Evolutionary conservation across 2,797 vertebrate species (phyloP).

Genomic region (Sus cebifrons): DNA sequence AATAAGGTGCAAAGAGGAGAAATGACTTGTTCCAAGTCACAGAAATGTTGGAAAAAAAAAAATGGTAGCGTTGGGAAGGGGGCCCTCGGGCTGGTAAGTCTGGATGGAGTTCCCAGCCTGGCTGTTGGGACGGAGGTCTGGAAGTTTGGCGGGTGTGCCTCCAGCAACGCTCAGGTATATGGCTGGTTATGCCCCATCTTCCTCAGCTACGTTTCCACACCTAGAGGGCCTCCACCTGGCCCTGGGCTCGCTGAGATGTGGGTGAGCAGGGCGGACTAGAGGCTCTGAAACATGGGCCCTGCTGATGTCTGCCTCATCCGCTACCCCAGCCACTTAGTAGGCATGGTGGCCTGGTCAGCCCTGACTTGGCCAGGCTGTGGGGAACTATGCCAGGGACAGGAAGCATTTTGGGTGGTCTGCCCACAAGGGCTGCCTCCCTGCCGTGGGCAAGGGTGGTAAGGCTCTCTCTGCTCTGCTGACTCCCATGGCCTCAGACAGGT

Average conservation of each 20-base stretch:
- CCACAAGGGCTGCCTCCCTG: neutral
- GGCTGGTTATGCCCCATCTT: neutral
- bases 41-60: neutral
- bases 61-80: neutral
- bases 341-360: neutral
- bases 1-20: slow-evolving; percentile 24
- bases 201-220: neutral
- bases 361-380: neutral
- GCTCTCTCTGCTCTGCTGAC: neutral
- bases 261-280: rapidly evolving
- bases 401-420: neutral
- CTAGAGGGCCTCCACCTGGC: neutral
- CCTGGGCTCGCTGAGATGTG: neutral
- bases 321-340: neutral
- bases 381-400: neutral
- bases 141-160: neutral
- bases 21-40: neutral
- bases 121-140: neutral
- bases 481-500: neutral
- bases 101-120: neutral
- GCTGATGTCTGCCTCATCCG: too few species aligned
- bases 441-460: neutral
- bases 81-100: neutral
- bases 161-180: neutral
- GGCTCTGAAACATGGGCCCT: neutral